Conservation (phyloP, 2,888 invertebrate species). For the Dexiosoma caninum region DNA sequence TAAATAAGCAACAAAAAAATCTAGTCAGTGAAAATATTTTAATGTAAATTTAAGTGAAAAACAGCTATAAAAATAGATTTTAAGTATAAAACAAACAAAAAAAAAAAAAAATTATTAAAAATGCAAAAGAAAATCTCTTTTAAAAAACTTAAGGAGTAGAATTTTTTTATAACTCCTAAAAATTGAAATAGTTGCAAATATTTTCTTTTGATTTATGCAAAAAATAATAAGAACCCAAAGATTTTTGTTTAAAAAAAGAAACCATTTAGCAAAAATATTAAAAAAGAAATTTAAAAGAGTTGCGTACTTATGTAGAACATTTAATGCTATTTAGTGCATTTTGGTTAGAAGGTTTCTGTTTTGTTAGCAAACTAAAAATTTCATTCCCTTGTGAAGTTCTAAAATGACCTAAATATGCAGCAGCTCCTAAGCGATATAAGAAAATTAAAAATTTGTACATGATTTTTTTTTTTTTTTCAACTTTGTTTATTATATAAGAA, state of each 20-base stretch:
- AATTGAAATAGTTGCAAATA: slow-evolving; percentile 9
- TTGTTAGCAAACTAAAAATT: too few species aligned
- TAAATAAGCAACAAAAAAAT: slow-evolving; percentile 60
- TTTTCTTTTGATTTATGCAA: slow-evolving; percentile 40
- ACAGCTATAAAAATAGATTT: slow-evolving; percentile 14
- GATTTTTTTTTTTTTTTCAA: slow-evolving; percentile 26
- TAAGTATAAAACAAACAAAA: too few species aligned
- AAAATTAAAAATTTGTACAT: slow-evolving; percentile 46
- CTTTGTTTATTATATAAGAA: slow-evolving; percentile 39
- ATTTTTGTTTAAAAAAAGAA: slow-evolving; percentile 48
- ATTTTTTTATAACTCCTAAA: slow-evolving; percentile 17
- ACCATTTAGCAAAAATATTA: slow-evolving; percentile 51
- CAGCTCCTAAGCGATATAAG: too few species aligned
- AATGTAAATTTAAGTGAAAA: slow-evolving; percentile 56
- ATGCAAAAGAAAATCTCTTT: neutral
- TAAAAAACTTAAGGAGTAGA: slow-evolving; percentile 6
- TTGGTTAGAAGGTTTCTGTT: too few species aligned
- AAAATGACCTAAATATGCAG: too few species aligned
- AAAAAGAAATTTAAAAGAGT: neutral
- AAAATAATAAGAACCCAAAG: slow-evolving; percentile 56
- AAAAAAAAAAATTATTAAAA: slow-evolving; percentile 25
- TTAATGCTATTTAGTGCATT: neutral
- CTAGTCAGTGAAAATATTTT: slow-evolving; percentile 61
- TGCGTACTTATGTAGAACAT: neutral
- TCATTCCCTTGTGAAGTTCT: too few species aligned